Base-by-base conservation (phyloP, 2,113 vertebrate species). In the Ophiodon elongatus region DNA sequence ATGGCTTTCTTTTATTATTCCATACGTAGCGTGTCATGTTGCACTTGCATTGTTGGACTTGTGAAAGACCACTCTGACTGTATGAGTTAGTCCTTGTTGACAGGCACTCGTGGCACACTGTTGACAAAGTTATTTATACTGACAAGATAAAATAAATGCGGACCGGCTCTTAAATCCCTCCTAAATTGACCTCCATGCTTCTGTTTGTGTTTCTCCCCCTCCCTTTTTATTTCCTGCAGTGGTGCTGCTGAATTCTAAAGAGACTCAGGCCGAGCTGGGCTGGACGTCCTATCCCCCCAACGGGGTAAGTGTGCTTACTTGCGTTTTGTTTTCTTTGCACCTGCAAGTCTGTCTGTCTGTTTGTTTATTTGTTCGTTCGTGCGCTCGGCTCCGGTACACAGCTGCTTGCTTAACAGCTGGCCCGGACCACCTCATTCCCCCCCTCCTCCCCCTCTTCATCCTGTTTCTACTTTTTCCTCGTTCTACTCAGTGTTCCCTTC, bases 221-320 rank as follows among this genome's bases (percentile, higher is more conserved):
- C 54, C 13, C 33, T 21, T 23, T 29, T 10, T 87, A 1, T 84
- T 33, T 84, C 77, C 31, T 87, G 56, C 90, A 99, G 98, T 99
- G 84, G 93, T 97, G 86, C 94, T 99, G 71, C 94, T 99, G 95
- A 98, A 99, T 93, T 99, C 98, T 4, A 99, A 99, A 93, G 97
- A 97, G 77, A 98, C 98, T 0, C 98, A 99, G 85, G 98, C 97
- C 0, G 98, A 99, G 88, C 91, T 99, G 84, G 97, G 97, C 78
- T 99, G 98, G 98, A 99, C 97, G 5, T 96, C 98, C 0, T 96
- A 96, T 81, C 98, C 98, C 0, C 95, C 96, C 0, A 97, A 99
- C 21, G 98, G 98, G 93, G 98, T 99, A 93, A 96, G 94, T 89
- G 2, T 29, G 13, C 73, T 60, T 68, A 27, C 27, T 75, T 78